These are phyloP conservation scores for Dasypolia templi DNA, from an alignment of 2,888 invertebrate genomes.

Conservation along the genomic window DNA sequence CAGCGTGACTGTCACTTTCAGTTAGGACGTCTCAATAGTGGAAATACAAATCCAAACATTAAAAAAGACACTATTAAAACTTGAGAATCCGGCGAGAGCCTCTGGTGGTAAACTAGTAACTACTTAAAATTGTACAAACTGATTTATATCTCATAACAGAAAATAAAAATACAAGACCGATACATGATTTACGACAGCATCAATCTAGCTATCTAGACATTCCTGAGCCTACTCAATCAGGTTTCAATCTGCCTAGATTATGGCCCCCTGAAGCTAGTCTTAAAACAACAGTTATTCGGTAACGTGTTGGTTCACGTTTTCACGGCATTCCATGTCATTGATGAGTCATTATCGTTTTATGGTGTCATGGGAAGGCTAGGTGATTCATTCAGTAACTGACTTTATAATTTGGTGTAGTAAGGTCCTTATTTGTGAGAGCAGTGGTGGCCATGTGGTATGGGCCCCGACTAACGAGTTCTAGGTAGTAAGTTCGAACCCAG, in stretches of 20 bases:
- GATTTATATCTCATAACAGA: constrained; percentile 21
- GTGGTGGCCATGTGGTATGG: too few species aligned
- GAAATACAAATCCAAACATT: neutral
- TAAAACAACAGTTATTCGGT: constrained; percentile 45
- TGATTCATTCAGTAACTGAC: constrained; percentile 45
- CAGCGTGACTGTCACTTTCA: neutral
- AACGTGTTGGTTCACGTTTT: constrained; percentile 57
- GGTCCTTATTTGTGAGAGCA: constrained; percentile 23
- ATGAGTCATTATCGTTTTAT: constrained; percentile 54
- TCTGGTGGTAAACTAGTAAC: neutral
- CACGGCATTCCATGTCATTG: constrained; percentile 54
- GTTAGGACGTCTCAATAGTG: neutral
- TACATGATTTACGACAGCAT: constrained; percentile 41
- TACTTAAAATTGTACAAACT: constrained; percentile 15
- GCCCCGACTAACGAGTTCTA: too few species aligned
- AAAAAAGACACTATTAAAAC: neutral
- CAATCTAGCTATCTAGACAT: constrained; percentile 28
- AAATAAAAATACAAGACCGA: constrained; percentile 31
- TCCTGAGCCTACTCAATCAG: constrained; percentile 52
- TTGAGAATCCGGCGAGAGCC: neutral
- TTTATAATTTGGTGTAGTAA: constrained; percentile 26
- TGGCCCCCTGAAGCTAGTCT: constrained; percentile 23
- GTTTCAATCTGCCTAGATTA: constrained; percentile 48
- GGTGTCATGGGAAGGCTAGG: constrained; percentile 56
- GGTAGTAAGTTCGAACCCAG: too few species aligned